phyloP scores from a whole-genome alignment of 2,113 vertebrate species.

The Pagrus major region DNA sequence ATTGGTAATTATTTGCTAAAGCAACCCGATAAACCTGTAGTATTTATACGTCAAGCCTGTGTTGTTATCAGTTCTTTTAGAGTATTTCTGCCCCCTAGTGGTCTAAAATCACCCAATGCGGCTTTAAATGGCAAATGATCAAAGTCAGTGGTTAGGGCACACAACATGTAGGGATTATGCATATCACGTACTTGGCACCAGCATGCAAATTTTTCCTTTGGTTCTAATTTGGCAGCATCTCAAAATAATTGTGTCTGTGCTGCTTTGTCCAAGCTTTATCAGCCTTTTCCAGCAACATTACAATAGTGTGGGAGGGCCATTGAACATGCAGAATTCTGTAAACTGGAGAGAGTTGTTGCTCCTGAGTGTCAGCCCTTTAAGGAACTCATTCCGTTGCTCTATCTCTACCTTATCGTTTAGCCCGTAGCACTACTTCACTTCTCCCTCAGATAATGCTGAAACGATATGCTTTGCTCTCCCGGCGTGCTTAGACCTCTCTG shows the following conservation, averaged over 20 bases:
- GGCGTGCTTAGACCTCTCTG: conserved; percentile 51
- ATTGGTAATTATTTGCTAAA: background rate
- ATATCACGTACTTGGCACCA: conserved; percentile 57
- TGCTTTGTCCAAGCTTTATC: conserved; percentile 64
- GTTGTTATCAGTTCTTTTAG: background rate
- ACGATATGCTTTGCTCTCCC: conserved; percentile 67
- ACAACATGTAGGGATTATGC: conserved; percentile 44
- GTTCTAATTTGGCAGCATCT: conserved; percentile 69
- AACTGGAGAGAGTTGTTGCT: conserved; percentile 64
- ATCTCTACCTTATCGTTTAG: conserved; percentile 75
- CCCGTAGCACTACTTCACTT: conserved; percentile 68
- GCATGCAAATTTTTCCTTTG: conserved; percentile 47
- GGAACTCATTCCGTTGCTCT: conserved; percentile 60
- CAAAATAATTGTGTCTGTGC: conserved; percentile 45
- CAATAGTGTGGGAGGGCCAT: conserved; percentile 38
- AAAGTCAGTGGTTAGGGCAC: conserved; percentile 51
- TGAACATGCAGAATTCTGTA: conserved; percentile 49
- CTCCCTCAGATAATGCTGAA: conserved; percentile 73
- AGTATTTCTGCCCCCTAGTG: conserved; percentile 42
- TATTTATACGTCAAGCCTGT: background rate
- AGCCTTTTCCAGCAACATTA: conserved; percentile 53
- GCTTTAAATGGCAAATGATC: conserved; percentile 52
- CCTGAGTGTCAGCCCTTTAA: conserved; percentile 65
- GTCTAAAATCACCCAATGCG: conserved; percentile 19
- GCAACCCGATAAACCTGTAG: background rate